Evolutionary conservation across 1,140 invertebrate genomes (phyloP).

Genomic region (Eciton burchellii): DNA sequence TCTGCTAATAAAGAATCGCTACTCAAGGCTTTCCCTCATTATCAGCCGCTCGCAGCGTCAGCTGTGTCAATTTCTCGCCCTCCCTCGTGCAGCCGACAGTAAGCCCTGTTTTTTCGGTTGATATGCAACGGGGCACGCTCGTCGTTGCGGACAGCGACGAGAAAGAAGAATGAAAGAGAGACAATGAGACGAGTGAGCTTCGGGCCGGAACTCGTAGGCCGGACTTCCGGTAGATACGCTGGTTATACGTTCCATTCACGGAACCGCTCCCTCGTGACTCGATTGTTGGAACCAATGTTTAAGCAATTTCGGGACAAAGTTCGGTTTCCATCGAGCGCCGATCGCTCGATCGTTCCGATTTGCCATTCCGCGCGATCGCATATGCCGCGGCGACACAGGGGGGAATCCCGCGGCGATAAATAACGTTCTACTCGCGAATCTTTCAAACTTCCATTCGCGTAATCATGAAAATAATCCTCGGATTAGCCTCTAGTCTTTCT

Average conservation of each 20-base stretch:
- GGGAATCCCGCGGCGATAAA: not conserved
- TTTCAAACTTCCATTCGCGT: not conserved
- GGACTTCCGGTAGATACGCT: constrained; percentile 85
- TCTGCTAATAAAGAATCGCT: not conserved
- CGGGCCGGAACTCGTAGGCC: constrained; percentile 85
- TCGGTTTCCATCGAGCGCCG: constrained; percentile 51
- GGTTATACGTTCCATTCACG: constrained; percentile 79
- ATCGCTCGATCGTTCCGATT: constrained; percentile 53
- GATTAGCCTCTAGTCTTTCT: too few species aligned
- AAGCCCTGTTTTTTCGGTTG: constrained; percentile 59
- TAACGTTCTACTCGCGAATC: not conserved
- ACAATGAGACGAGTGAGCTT: constrained; percentile 75
- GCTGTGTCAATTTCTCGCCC: constrained; percentile 61
- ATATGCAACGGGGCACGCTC: constrained; percentile 53
- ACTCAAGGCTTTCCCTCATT: not conserved
- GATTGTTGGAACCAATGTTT: constrained; percentile 68
- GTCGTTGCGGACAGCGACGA: constrained; percentile 58
- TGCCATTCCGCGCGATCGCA: not conserved
- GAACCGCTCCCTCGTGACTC: constrained; percentile 71
- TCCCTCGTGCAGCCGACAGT: not conserved
- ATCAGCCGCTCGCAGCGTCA: constrained; percentile 25
- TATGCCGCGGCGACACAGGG: not conserved
- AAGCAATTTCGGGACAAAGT: constrained; percentile 69
- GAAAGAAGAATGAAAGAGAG: constrained; percentile 65
- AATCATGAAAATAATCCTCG: constrained; percentile 2